Evolutionary conservation across 2,888 invertebrate genomes (phyloP).

Genomic region (Rhamphomyia laevipes): DNA sequence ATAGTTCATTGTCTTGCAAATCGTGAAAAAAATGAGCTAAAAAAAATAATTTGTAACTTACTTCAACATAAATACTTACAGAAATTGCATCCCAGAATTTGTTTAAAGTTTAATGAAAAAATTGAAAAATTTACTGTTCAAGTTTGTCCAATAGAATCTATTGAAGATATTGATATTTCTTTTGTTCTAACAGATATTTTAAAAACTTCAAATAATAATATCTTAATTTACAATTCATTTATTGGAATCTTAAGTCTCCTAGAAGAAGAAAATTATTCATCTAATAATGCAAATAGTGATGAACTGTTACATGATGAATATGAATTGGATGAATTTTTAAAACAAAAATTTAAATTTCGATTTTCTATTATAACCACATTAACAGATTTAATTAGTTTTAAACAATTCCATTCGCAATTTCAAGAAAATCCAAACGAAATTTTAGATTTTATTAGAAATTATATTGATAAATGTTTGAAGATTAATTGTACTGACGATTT

Average conservation of each 20-base stretch:
- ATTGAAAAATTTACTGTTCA: conserved; percentile 16
- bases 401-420: conserved; percentile 27
- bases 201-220: conserved; percentile 21
- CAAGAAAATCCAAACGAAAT: conserved; percentile 25
- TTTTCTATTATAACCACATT: conserved; percentile 28
- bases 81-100: conserved; percentile 21
- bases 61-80: conserved; percentile 16
- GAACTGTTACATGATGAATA: conserved; percentile 25
- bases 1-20: conserved; percentile 29
- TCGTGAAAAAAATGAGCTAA: conserved; percentile 21
- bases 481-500: conserved; percentile 18
- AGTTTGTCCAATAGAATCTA: conserved; percentile 16
- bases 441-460: conserved; percentile 21
- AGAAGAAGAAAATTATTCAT: conserved; percentile 15
- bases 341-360: conserved; percentile 23
- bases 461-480: conserved; percentile 20
- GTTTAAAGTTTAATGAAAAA: conserved; percentile 14
- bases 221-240: conserved; percentile 29
- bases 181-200: conserved; percentile 21
- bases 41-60: conserved; percentile 20
- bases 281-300: conserved; percentile 4
- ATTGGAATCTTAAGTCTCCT: conserved; percentile 20
- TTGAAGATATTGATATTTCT: conserved; percentile 16
- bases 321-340: conserved; percentile 24
- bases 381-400: conserved; percentile 27